A percentile compares a stretch with the other conserved stretches of the same genome.
These are phyloP conservation scores for Gymnopithys bicolor DNA, from an alignment of 2,797 vertebrate species.

Conservation along the genomic window DNA sequence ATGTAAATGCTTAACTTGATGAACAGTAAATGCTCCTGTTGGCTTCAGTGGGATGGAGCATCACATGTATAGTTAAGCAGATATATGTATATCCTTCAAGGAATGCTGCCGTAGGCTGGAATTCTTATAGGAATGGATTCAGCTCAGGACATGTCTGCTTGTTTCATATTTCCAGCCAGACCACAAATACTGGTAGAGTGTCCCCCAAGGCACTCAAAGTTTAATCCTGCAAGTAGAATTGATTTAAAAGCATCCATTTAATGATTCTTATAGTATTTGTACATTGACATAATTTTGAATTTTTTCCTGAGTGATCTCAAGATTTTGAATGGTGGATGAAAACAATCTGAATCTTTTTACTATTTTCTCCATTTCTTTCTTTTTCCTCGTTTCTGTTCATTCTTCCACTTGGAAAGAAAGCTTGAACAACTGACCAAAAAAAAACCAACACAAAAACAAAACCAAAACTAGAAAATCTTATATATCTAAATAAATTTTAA, in stretches of 20 bases:
- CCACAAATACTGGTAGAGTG: neutral
- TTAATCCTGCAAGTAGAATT: slow-evolving; percentile 39
- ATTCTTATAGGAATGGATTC: slow-evolving; percentile 54
- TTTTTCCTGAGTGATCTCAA: neutral
- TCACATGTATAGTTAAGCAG: slow-evolving; percentile 7
- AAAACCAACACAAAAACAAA: neutral
- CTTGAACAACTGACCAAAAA: neutral
- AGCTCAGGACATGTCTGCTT: slow-evolving; percentile 54
- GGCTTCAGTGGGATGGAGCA: slow-evolving; percentile 15
- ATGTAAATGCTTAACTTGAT: slow-evolving; percentile 52
- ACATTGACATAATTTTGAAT: slow-evolving; percentile 23
- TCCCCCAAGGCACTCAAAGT: slow-evolving; percentile 21
- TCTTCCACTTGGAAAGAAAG: neutral
- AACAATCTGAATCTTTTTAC: neutral
- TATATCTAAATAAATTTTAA: neutral
- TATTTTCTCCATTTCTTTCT: neutral
- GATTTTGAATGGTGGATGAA: neutral
- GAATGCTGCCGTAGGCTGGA: slow-evolving; percentile 62
- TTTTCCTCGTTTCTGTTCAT: neutral
- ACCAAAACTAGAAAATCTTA: accelerated
- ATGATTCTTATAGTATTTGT: slow-evolving; percentile 41
- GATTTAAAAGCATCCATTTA: slow-evolving; percentile 24
- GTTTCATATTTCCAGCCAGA: slow-evolving; percentile 56
- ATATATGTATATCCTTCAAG: slow-evolving; percentile 51
- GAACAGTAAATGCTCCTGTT: slow-evolving; percentile 40